Evolutionary conservation across 2,113 vertebrate genomes (phyloP).

Genomic region (Gymnocephalus cernua): DNA sequence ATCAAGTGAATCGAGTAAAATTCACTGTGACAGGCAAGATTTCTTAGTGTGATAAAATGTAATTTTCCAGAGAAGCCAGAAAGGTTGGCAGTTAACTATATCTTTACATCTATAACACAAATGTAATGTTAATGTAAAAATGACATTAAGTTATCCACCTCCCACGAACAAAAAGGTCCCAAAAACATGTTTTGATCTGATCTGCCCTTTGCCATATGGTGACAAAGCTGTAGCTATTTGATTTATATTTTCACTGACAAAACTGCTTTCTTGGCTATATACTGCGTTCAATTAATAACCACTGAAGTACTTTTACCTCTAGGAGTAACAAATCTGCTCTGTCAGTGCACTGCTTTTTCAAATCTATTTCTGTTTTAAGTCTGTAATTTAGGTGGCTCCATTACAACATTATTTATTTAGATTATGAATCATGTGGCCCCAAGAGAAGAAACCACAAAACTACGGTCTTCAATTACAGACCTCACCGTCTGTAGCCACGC

Average conservation of each 20-base stretch:
- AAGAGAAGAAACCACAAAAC: slow-evolving; percentile 77
- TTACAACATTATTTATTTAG: slow-evolving; percentile 85
- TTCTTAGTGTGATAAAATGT: background rate
- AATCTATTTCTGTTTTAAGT: slow-evolving; percentile 78
- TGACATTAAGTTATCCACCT: slow-evolving; percentile 12
- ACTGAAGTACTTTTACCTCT: slow-evolving; percentile 42
- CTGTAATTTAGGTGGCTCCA: slow-evolving; percentile 83
- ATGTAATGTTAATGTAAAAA: background rate
- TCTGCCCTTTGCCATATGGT: slow-evolving; percentile 26
- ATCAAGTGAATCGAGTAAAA: slow-evolving; percentile 4
- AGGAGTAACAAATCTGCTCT: slow-evolving; percentile 45
- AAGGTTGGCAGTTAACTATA: background rate
- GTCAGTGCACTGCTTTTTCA: slow-evolving; percentile 59
- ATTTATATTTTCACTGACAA: slow-evolving; percentile 19
- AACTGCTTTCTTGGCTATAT: slow-evolving; percentile 28
- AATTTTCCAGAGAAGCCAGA: background rate
- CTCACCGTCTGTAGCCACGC: slow-evolving; percentile 74
- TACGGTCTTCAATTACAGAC: slow-evolving; percentile 82
- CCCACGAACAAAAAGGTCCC: background rate
- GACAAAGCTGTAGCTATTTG: slow-evolving; percentile 2
- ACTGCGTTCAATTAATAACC: slow-evolving; percentile 52
- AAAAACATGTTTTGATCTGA: slow-evolving; percentile 34
- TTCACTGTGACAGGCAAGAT: background rate
- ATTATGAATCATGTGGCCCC: slow-evolving; percentile 80
- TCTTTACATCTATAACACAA: background rate